Conservation (phyloP, 2,797 vertebrate species). For the Caiman crocodilus region DNA sequence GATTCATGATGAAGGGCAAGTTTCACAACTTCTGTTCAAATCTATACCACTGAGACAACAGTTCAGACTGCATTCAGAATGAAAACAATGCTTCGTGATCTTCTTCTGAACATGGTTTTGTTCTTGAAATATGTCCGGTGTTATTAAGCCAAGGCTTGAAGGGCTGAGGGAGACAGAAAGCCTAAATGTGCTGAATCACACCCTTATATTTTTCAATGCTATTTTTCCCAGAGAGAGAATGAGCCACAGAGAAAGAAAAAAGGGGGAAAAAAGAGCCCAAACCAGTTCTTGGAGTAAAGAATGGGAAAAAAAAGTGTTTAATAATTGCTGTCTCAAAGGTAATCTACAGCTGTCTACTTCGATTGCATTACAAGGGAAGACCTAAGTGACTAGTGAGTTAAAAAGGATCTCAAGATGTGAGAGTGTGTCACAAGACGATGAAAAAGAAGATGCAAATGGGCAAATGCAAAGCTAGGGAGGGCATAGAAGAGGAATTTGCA, state of each 20-base stretch:
- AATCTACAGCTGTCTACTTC: not conserved
- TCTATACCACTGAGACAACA: not conserved
- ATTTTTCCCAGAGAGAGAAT: not conserved
- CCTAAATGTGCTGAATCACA: not conserved
- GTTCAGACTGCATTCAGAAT: slow-evolving; percentile 6
- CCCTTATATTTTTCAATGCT: not conserved
- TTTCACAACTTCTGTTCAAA: not conserved
- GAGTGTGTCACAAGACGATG: not conserved
- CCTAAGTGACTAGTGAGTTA: not conserved
- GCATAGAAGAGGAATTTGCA: not conserved
- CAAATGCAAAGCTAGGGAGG: not conserved
- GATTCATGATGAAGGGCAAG: not conserved
- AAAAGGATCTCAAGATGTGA: no score
- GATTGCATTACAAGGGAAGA: not conserved
- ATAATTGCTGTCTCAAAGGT: not conserved
- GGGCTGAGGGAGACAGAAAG: not conserved
- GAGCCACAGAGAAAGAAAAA: not conserved
- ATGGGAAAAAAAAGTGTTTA: not conserved
- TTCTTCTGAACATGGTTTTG: slow-evolving; percentile 14
- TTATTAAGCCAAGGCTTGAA: not conserved
- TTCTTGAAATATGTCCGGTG: not conserved
- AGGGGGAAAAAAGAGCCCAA: not conserved
- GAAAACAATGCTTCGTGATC: not conserved
- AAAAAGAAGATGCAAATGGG: not conserved
- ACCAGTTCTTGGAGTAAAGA: not conserved